These are phyloP conservation scores for Anguilla japonica DNA, from an alignment of 2,113 vertebrate species.

Conservation along the genomic window DNA sequence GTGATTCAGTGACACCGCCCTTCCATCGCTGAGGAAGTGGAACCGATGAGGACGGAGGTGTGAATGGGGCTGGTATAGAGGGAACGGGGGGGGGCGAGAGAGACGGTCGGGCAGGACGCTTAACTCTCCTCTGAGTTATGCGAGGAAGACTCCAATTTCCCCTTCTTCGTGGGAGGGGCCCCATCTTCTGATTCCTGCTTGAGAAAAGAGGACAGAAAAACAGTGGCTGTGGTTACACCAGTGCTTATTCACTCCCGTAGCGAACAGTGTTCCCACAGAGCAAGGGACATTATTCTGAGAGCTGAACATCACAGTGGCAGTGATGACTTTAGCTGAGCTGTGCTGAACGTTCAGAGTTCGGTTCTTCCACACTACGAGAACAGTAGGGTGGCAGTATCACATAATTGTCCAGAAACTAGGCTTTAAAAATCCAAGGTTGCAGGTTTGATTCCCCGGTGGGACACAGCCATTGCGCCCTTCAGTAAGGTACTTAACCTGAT, in stretches of 20 bases:
- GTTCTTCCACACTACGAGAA: too few relatives aligned
- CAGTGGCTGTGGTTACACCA: background rate
- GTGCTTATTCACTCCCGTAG: background rate
- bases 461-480: too few relatives aligned
- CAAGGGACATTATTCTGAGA: too few relatives aligned
- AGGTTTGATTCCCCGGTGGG: too few relatives aligned
- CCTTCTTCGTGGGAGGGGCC: slow-evolving; percentile 88
- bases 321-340: too few relatives aligned
- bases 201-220: background rate
- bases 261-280: too few relatives aligned
- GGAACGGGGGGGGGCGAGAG: slow-evolving; percentile 37
- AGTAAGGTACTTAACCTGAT: too few relatives aligned
- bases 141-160: slow-evolving; percentile 88
- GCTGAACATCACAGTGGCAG: too few relatives aligned
- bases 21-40: slow-evolving; percentile 17
- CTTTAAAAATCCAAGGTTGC: too few relatives aligned
- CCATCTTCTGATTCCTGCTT: slow-evolving; percentile 85
- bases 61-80: slow-evolving; percentile 7
- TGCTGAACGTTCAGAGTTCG: too few relatives aligned
- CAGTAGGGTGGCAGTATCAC: too few relatives aligned
- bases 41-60: background rate
- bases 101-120: slow-evolving; percentile 47
- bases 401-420: too few relatives aligned
- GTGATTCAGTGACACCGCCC: slow-evolving; percentile 8
- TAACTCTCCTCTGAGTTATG: slow-evolving; percentile 90